Conservation (phyloP, 2,113 vertebrate species). For the Arizona elegans region DNA sequence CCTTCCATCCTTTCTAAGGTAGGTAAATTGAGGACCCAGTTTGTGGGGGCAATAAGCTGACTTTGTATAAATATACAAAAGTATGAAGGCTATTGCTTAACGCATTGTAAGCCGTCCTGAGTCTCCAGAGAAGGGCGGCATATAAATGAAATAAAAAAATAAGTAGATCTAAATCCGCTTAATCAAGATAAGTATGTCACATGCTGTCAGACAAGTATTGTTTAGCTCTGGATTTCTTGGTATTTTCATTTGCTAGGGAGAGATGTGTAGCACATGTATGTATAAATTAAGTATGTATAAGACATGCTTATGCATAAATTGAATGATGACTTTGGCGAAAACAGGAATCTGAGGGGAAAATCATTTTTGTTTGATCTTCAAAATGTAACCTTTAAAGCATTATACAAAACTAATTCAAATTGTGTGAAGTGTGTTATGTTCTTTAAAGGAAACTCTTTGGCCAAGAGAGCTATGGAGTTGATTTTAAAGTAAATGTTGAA, state of each 20-base stretch:
- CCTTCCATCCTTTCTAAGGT: too few species aligned
- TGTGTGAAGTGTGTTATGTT: neutral
- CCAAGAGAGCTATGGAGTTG: neutral
- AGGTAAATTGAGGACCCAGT: too few species aligned
- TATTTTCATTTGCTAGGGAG: neutral
- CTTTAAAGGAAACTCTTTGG: neutral
- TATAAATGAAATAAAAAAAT: too few species aligned
- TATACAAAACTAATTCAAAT: neutral
- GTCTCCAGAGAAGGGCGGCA: too few species aligned
- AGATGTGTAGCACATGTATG: neutral
- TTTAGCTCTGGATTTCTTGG: neutral
- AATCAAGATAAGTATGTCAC: neutral
- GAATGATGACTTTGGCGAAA: neutral
- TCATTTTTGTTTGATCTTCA: neutral
- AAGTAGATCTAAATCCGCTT: neutral
- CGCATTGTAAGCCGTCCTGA: too few species aligned
- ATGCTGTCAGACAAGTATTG: neutral
- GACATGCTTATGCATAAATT: neutral
- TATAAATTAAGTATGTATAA: neutral
- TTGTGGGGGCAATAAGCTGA: too few species aligned
- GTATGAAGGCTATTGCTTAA: too few species aligned
- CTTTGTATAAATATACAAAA: too few species aligned
- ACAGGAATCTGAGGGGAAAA: neutral
- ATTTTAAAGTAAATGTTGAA: neutral
- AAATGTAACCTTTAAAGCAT: neutral